Base-by-base conservation (phyloP, 2,797 vertebrate species). In the Falco cherrug region DNA sequence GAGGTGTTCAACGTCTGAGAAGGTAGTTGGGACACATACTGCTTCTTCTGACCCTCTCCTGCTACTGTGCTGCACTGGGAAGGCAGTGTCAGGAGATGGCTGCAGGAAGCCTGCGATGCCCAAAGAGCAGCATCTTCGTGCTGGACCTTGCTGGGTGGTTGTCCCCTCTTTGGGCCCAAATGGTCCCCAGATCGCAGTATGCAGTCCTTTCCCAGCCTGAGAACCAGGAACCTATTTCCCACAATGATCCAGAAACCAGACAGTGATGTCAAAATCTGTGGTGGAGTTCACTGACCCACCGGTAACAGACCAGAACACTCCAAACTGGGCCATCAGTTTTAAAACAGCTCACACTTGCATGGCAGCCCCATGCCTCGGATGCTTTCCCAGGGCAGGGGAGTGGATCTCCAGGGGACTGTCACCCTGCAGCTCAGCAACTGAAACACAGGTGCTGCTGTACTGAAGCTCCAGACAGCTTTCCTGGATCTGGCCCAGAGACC, bases 231-330 rank as follows among this genome's bases (percentile, higher is more conserved):
- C 7, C 15, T 15, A 18, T 56, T 91, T 71, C 48, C 43, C 21
- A 16, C 0, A 2, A 48, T 1, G 11, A 39, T 19, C 61, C 69
- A 80, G 43, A 77, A 85, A 61, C 25, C 41, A 69, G 51, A 57
- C 26, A 75, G 48, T 0, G 0, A 51, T 43, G 59, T 15, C 39
- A 22, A 60, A 80, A 71, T 29, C 9, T 17, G 21, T 5, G 5
- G 16, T 6, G 29, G 45, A 69, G 20, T 3, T 89, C 48, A 24
- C 26, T 22, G 5, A 37, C 31, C 57, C 1, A 7, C 29, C 39
- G 29, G 3, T 50, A 45, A 37, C 70, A n/a, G 26, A 63, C 63
- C 37, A 0, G 0, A 56, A 47, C 47, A 21, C 10, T 6, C 47
- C 67, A 19, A 53, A 3, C n/a, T 1, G 11, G 31, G n/a, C 43